Conservation (phyloP, 1,140 invertebrate species). For the Colletes latitarsis region DNA sequence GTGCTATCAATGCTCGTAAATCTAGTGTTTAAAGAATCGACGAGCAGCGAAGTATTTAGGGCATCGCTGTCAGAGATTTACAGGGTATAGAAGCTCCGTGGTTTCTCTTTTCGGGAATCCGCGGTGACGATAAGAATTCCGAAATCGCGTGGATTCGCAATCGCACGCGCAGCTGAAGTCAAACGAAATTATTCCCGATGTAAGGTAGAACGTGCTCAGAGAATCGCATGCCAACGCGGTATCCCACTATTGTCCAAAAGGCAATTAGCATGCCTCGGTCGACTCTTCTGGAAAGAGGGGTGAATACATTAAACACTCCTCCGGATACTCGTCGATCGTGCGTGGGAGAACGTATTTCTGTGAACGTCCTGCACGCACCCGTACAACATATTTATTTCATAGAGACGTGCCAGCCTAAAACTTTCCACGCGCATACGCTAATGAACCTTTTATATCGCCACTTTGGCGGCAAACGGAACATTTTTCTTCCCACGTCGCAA, state of each 20-base stretch:
- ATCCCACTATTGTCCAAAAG: constrained; percentile 68
- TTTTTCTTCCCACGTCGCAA: neutral
- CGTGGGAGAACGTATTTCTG: constrained; percentile 55
- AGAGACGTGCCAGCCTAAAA: neutral
- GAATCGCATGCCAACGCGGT: constrained; percentile 60
- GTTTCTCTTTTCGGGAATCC: neutral
- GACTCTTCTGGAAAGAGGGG: constrained; percentile 64
- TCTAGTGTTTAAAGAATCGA: too few relatives aligned
- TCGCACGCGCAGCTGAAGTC: constrained; percentile 28
- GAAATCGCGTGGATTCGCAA: neutral
- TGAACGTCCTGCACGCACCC: constrained; percentile 25
- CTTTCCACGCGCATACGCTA: neutral
- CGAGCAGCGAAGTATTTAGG: too few relatives aligned
- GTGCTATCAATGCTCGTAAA: too few relatives aligned
- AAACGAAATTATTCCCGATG: constrained; percentile 58
- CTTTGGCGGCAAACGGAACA: neutral
- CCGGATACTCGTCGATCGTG: constrained; percentile 57
- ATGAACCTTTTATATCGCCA: neutral
- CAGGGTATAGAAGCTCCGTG: too few relatives aligned
- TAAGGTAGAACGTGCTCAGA: constrained; percentile 48
- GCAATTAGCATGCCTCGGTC: constrained; percentile 68
- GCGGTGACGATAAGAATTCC: neutral
- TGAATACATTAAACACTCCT: constrained; percentile 68
- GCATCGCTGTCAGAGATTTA: neutral
- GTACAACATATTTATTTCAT: constrained; percentile 40